Evolutionary conservation across 2,888 invertebrate species (phyloP).

Genomic region (Digitonthophagus gazella): DNA sequence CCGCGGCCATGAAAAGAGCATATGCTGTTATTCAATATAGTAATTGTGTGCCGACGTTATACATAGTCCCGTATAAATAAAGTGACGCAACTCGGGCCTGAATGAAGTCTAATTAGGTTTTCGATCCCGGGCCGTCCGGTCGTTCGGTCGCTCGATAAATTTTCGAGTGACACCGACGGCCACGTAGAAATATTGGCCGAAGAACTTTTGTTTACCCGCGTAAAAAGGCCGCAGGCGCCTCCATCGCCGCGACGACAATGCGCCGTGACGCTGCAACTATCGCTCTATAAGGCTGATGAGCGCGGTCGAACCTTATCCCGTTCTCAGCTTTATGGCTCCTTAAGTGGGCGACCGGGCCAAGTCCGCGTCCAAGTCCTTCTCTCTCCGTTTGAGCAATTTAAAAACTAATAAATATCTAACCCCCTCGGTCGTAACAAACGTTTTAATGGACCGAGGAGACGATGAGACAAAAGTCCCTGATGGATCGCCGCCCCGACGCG

Average conservation of each 20-base stretch:
- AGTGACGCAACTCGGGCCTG: constrained; percentile 11
- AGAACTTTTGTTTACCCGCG: constrained; percentile 8
- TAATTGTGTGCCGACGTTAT: constrained; percentile 10
- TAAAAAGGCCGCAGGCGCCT: neutral
- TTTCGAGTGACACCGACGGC: constrained; percentile 11
- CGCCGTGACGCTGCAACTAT: constrained; percentile 11
- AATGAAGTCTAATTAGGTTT: constrained; percentile 18
- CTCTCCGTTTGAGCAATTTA: constrained; percentile 8
- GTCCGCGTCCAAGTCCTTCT: constrained; percentile 4
- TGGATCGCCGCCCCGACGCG: neutral
- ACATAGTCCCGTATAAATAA: constrained; percentile 10
- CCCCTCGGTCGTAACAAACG: constrained; percentile 5
- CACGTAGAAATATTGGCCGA: constrained; percentile 1
- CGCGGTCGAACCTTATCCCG: constrained; percentile 1
- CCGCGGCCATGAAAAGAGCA: constrained; percentile 3
- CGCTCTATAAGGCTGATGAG: constrained; percentile 12
- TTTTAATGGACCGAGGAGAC: constrained; percentile 14
- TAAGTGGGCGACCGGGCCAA: constrained; percentile 8
- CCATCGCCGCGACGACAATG: constrained; percentile 7
- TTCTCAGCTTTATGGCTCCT: constrained; percentile 9
- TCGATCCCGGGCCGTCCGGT: constrained; percentile 2
- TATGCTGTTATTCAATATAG: constrained; percentile 10
- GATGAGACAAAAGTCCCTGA: neutral
- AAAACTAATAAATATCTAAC: constrained; percentile 13
- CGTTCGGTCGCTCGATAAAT: constrained; percentile 5